Conservation (phyloP, 1,140 invertebrate species). For the Drosophila mojavensis region DNA sequence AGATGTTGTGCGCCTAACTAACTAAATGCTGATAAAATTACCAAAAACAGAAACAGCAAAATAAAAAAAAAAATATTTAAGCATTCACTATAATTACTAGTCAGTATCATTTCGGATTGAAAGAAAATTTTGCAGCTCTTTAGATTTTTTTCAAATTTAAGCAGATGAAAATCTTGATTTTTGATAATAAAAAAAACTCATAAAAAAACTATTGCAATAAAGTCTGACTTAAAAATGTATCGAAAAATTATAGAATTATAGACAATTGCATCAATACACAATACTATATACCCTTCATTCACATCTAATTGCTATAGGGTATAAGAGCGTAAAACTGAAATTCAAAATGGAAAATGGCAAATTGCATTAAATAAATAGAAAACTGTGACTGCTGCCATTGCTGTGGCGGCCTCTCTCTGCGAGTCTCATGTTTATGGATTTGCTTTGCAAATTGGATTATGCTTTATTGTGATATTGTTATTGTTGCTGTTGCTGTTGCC, state of each 20-base stretch:
- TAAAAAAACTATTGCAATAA: no score
- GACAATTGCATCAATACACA: background rate
- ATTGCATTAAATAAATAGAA: constrained; percentile 64
- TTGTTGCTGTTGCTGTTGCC: constrained; percentile 20
- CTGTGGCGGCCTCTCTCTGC: constrained; percentile 14
- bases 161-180: no score
- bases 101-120: no score
- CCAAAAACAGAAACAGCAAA: no score
- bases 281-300: background rate
- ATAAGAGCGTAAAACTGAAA: constrained; percentile 16
- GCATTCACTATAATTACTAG: no score
- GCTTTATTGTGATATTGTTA: constrained; percentile 55
- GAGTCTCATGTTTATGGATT: constrained; percentile 42
- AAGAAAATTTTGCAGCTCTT: no score
- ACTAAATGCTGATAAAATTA: no score
- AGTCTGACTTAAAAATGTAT: no score
- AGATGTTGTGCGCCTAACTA: no score
- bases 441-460: constrained; percentile 66
- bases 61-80: no score
- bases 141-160: no score
- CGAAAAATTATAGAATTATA: background rate
- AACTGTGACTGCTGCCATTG: constrained; percentile 34
- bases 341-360: constrained; percentile 47
- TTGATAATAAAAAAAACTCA: no score
- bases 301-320: background rate